Conservation (phyloP, 2,113 vertebrate species). For the Promerops cafer region DNA sequence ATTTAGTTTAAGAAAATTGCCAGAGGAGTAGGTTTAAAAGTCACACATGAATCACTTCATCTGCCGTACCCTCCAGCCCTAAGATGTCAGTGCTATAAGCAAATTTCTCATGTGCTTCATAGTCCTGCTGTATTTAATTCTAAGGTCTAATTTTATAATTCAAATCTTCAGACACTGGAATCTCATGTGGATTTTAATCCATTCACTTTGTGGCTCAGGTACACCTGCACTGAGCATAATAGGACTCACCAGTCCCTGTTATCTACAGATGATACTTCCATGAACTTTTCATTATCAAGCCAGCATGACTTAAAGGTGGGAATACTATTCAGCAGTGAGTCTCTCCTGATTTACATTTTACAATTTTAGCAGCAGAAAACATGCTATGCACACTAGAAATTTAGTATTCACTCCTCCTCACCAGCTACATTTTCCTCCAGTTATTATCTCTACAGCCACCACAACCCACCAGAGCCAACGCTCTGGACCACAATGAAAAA, state of each 20-base stretch:
- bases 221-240: not conserved
- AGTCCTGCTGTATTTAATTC: not conserved
- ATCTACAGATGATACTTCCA: not conserved
- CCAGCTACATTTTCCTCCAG: not conserved
- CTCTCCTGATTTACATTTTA: not conserved
- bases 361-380: not conserved
- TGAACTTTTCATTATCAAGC: not conserved
- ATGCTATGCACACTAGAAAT: not conserved
- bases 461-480: not conserved
- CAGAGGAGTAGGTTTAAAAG: not conserved
- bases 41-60: not conserved
- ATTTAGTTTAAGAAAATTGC: not conserved
- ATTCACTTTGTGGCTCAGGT: not conserved
- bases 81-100: not conserved
- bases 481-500: not conserved
- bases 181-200: not conserved
- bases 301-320: not conserved
- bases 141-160: not conserved
- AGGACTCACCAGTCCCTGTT: not conserved
- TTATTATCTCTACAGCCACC: not conserved
- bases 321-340: not conserved
- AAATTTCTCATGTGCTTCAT: not conserved
- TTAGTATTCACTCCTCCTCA: not conserved
- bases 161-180: not conserved
- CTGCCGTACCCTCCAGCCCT: not conserved